Percentiles rank a stretch among this genome's conserved stretches.
These are phyloP conservation scores for Athalia cordata DNA, from an alignment of 2,888 invertebrate species.

Conservation along the genomic window DNA sequence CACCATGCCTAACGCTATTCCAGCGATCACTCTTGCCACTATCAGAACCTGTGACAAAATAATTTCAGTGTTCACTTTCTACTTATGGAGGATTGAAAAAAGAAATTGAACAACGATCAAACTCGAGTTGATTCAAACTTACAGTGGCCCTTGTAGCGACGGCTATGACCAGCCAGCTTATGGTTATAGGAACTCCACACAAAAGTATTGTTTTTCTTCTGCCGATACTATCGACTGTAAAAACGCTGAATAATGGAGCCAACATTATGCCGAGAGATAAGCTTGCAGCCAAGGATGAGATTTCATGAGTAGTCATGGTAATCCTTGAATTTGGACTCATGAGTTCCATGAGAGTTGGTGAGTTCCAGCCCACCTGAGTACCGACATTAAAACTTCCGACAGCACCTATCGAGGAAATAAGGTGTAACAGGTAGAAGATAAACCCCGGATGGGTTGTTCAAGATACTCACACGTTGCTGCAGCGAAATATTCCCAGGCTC, in stretches of 20 bases:
- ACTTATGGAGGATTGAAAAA: too few species aligned
- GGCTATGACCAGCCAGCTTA: constrained; percentile 57
- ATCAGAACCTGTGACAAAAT: constrained; percentile 55
- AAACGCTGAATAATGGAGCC: constrained; percentile 53
- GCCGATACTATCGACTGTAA: constrained; percentile 58
- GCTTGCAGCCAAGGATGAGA: constrained; percentile 58
- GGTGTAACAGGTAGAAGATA: neutral
- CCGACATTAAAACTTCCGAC: constrained; percentile 53
- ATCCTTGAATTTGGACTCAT: constrained; percentile 56
- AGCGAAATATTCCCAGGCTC: constrained; percentile 59
- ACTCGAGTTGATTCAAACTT: constrained; percentile 37
- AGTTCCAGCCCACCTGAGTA: constrained; percentile 59
- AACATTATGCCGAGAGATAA: constrained; percentile 55
- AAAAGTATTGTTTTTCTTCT: constrained; percentile 58
- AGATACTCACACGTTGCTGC: constrained; percentile 56
- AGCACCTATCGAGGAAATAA: neutral
- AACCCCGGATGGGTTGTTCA: neutral
- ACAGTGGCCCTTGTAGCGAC: constrained; percentile 57
- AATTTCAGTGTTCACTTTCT: neutral
- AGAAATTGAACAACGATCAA: neutral
- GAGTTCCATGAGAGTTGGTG: constrained; percentile 58
- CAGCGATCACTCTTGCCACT: constrained; percentile 56
- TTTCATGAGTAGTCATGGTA: constrained; percentile 52
- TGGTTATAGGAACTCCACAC: constrained; percentile 52
- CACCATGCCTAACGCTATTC: constrained; percentile 55